Base-by-base conservation (phyloP, 2,113 vertebrate species). In the Oncorhynchus mykiss region DNA sequence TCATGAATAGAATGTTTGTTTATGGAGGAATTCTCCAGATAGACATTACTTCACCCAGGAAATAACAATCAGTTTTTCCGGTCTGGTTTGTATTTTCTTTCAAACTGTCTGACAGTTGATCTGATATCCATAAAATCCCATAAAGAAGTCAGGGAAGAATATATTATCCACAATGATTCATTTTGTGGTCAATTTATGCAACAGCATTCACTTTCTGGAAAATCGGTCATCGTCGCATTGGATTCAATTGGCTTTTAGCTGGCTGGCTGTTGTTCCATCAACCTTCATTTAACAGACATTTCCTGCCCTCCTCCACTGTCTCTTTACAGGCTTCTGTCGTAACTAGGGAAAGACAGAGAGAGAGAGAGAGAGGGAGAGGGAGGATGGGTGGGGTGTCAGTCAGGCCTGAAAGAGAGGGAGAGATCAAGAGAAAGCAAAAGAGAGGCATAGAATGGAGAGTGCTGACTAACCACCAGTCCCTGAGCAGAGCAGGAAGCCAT, bases 1-100 rank as follows among this genome's bases (percentile, higher is more conserved):
- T 70, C 68, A 24, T 88, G 84, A 89, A 87, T 86, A 70, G 84
- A 31, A 39, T 80, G 77, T 87, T 91, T 91, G 89, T 90, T 82
- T 76, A 67, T 11, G 67, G 69, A 22, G 0, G 60, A 29, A 54
- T 85, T 85, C 77, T 72, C 72, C 57, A 9, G 70, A 75, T 18
- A 54, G 57, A 62, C 76, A 80, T 82, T 84, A 72, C 79, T 82
- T 78, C 51, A 85, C 78, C 78, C 49, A 72, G 81, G 75, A 85
- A 84, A 79, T 75, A 70, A 78, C 75, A 25, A 76, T 89, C 77
- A 86, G 86, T 86, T 91, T 75, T 90, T 89, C 80, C 85, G 89
- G 79, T 81, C 71, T 59, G 12, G 49, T 49, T 78, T 3, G 45
- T 54, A 18, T 54, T 54, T 54, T 54, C 51, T 62, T 9, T 62